Conservation (phyloP, 23 tunicate species). For the Ascidia mentula region DNA sequence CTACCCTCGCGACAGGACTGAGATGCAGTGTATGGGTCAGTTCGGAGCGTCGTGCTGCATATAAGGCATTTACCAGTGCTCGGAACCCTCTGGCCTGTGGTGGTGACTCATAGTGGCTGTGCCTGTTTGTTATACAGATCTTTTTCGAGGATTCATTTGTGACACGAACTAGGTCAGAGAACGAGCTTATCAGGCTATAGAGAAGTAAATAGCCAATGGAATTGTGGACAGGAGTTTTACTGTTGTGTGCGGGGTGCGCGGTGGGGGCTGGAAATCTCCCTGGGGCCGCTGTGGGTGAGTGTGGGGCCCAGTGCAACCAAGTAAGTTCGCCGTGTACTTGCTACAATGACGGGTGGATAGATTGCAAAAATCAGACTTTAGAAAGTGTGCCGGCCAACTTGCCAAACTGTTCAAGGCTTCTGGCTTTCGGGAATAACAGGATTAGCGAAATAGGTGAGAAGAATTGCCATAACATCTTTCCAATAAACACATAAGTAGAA, state of each 20-base stretch:
- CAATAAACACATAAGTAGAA: neutral
- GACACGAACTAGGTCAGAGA: neutral
- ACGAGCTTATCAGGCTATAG: neutral
- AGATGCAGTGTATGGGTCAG: neutral
- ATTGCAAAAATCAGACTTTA: conserved; percentile 23
- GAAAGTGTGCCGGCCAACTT: conserved; percentile 19
- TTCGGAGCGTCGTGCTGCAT: neutral
- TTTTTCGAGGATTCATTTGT: neutral
- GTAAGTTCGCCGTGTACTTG: conserved; percentile 20
- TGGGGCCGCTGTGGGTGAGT: neutral
- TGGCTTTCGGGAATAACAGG: conserved; percentile 23
- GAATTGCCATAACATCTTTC: neutral
- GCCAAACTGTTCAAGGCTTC: conserved; percentile 31
- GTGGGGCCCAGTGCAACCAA: neutral
- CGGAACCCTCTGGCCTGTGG: neutral
- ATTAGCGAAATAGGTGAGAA: conserved; percentile 34
- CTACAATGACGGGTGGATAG: conserved; percentile 37
- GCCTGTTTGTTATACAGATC: neutral
- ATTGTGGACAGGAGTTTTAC: neutral
- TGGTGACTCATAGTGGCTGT: neutral
- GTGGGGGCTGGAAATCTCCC: neutral
- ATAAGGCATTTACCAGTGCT: neutral
- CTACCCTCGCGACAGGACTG: neutral
- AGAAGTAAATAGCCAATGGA: neutral
- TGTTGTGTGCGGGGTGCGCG: neutral